Evolutionary conservation across 2,888 invertebrate species (phyloP).

Genomic region (Blomia tropicalis): DNA sequence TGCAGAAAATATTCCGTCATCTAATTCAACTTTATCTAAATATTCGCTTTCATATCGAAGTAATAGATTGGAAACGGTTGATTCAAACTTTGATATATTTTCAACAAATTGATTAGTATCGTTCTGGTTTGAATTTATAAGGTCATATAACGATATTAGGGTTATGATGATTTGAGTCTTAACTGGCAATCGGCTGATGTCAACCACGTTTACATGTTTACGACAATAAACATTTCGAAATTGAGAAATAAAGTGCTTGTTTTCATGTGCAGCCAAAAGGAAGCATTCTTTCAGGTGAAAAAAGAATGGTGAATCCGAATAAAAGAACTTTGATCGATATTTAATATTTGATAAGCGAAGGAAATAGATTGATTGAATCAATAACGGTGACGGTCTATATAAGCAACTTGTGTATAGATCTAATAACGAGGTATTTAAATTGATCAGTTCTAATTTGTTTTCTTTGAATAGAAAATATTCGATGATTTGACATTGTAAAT

Average conservation of each 20-base stretch:
- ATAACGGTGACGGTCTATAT: not conserved
- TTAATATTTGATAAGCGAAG: not conserved
- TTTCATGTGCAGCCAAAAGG: constrained; percentile 19
- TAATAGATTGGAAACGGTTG: not conserved
- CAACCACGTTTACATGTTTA: not conserved
- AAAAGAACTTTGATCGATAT: not conserved
- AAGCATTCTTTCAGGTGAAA: constrained; percentile 22
- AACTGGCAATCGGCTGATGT: not conserved
- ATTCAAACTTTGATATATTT: not conserved
- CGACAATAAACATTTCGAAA: not conserved
- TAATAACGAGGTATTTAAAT: not conserved
- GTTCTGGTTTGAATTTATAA: constrained; percentile 1
- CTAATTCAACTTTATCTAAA: not conserved
- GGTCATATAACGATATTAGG: not conserved
- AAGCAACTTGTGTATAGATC: not conserved
- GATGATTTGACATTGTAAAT: constrained; percentile 11
- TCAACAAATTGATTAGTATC: not conserved
- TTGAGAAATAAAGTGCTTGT: constrained; percentile 21
- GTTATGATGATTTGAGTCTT: not conserved
- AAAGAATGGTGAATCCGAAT: not conserved
- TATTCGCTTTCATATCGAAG: not conserved
- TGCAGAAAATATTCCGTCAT: not conserved
- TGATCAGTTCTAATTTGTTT: not conserved
- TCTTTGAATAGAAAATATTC: not conserved
- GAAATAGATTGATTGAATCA: not conserved